Evolutionary conservation across 2,113 vertebrate species (phyloP).

Genomic region (Bujurquina vittata): DNA sequence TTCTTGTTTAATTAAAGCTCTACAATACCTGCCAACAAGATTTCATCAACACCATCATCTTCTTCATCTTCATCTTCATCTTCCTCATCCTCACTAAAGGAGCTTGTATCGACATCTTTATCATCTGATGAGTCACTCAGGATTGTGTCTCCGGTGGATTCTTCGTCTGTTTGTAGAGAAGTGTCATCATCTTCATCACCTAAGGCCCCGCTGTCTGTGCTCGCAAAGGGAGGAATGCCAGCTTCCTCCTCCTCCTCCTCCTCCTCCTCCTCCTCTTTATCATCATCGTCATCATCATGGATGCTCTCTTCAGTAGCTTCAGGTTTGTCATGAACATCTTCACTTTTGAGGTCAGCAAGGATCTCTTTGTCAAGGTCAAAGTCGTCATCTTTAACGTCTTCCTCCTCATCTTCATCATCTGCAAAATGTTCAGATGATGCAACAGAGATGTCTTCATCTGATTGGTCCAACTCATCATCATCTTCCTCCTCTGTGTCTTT

Average conservation of each 20-base stretch:
- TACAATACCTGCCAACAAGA: slow-evolving; percentile 41
- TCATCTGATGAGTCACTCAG: slow-evolving; percentile 36
- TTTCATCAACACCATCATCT: slow-evolving; percentile 27
- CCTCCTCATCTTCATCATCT: slow-evolving; percentile 70
- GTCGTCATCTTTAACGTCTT: slow-evolving; percentile 35
- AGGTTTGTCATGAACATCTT: slow-evolving; percentile 3
- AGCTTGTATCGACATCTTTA: slow-evolving; percentile 39
- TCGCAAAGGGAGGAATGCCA: not conserved
- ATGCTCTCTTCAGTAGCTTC: slow-evolving; percentile 25
- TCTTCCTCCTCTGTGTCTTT: slow-evolving; percentile 31
- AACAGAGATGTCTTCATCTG: slow-evolving; percentile 53
- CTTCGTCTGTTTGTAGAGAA: slow-evolving; percentile 29
- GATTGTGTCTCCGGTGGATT: slow-evolving; percentile 10
- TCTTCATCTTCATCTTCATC: slow-evolving; percentile 15
- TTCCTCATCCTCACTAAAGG: slow-evolving; percentile 7
- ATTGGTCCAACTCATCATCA: slow-evolving; percentile 48
- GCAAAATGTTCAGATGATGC: slow-evolving; percentile 72
- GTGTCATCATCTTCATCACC: slow-evolving; percentile 58
- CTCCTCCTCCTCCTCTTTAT: not conserved
- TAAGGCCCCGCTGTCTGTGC: slow-evolving; percentile 63
- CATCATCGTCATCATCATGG: slow-evolving; percentile 5
- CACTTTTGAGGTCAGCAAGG: not conserved
- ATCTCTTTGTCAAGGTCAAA: slow-evolving; percentile 5
- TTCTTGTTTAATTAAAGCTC: not conserved
- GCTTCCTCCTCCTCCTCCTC: slow-evolving; percentile 32